Percentiles rank a stretch among this genome's conserved stretches.
Conservation (phyloP, 2,797 vertebrate genomes). For the Myotis daubentonii region DNA sequence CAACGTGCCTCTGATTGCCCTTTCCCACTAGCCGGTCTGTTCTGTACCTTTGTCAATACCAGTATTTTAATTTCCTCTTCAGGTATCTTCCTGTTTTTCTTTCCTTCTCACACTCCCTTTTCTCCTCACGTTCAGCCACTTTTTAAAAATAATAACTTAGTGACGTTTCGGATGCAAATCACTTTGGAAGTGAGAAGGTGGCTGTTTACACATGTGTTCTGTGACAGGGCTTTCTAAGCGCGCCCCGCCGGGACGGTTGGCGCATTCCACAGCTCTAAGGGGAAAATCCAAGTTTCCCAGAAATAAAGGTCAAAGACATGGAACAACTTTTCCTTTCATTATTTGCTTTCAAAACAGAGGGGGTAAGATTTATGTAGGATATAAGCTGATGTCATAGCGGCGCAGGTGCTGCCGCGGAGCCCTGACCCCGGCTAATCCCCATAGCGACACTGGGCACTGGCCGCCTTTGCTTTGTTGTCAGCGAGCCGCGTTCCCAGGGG, state of each 20-base stretch:
- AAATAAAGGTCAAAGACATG: conserved; percentile 83
- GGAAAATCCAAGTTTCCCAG: conserved; percentile 83
- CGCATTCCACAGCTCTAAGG: conserved; percentile 66
- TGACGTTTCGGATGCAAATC: conserved; percentile 2
- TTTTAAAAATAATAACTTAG: not conserved
- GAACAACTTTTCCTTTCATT: conserved; percentile 85
- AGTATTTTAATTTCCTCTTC: not conserved
- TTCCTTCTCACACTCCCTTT: conserved; percentile 40
- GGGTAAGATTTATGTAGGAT: conserved; percentile 87
- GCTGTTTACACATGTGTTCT: conserved; percentile 9
- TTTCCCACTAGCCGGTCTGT: not conserved
- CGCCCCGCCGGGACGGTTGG: conserved; percentile 61
- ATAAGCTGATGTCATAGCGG: conserved; percentile 84
- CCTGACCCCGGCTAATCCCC: conserved; percentile 86
- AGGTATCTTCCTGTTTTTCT: not conserved
- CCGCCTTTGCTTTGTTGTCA: conserved; percentile 84
- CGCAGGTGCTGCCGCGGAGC: conserved; percentile 85
- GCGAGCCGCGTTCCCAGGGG: conserved; percentile 66
- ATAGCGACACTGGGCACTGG: conserved; percentile 75
- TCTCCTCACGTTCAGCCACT: conserved; percentile 3
- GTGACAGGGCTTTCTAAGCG: not conserved
- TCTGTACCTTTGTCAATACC: not conserved
- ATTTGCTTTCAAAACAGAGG: conserved; percentile 86
- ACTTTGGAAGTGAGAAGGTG: conserved; percentile 41
- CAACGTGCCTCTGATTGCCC: not conserved